These are phyloP conservation scores for Arrhopalites spinosus DNA, from an alignment of 2,888 invertebrate genomes.

Conservation along the genomic window DNA sequence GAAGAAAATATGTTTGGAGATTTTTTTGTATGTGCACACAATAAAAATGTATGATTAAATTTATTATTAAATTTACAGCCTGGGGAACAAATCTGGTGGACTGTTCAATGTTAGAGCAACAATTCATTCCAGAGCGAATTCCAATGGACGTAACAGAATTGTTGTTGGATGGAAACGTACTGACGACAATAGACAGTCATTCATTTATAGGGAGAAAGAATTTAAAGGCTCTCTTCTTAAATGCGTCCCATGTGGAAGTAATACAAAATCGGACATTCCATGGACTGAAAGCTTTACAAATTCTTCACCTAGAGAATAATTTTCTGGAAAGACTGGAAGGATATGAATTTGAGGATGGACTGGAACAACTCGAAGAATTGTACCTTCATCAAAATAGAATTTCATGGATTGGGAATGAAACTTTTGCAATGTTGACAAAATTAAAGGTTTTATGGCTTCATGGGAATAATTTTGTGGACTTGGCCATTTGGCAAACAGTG, in stretches of 20 bases:
- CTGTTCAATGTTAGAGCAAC: conserved; percentile 74
- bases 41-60: no score
- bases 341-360: conserved; percentile 77
- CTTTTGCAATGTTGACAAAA: conserved; percentile 76
- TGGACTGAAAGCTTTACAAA: conserved; percentile 73
- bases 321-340: conserved; percentile 73
- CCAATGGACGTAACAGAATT: conserved; percentile 86
- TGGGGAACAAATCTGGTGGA: conserved; percentile 85
- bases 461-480: conserved; percentile 79
- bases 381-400: conserved; percentile 79
- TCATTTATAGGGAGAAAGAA: conserved; percentile 85
- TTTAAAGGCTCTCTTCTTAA: conserved; percentile 76
- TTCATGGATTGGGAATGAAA: conserved; percentile 76
- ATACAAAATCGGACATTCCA: conserved; percentile 82
- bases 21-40: no score
- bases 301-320: conserved; percentile 79
- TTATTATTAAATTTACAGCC: no score
- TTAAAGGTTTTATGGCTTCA: conserved; percentile 80
- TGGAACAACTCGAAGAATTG: conserved; percentile 67
- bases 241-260: conserved; percentile 75
- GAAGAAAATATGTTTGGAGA: no score
- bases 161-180: conserved; percentile 74
- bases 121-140: conserved; percentile 75
- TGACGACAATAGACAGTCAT: conserved; percentile 79
- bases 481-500: conserved; percentile 78